Base-by-base conservation (phyloP, 1,140 invertebrate genomes). In the Megathymus violae region DNA sequence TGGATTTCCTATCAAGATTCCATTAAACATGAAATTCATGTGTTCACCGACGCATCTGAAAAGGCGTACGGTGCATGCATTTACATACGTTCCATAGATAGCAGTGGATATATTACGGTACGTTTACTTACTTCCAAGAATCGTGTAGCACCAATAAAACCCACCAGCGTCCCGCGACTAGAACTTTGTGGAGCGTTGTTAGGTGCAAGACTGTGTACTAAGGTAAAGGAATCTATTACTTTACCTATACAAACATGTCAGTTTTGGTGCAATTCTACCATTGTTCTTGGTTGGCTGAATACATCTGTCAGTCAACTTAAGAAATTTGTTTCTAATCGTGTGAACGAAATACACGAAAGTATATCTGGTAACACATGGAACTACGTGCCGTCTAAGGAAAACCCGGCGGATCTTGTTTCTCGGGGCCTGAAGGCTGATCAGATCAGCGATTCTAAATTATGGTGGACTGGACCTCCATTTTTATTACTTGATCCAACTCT, bases 31-130 rank as follows among this genome's bases (percentile, higher is more conserved):
- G 58, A 64, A 62, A 15, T 85, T 3, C 77, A 80, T 47, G 68
- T 76, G 1, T 83, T 85, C 54, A 72, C 71, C 25, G 79, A 84
- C 59, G 78, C 80, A 2, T 73, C 69, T 3, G 40, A 76, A 19
- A 46, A 19, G 5, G 80, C 80, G 0, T 82, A 79, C 46, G 79
- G 73, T 6, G 71, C 76, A 13, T 77, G 72, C 34, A 10, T 83
- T 0, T 87, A 82, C 63, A 36, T 83, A 31, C 58, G 76, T 17
- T 10, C 64, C 81, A 14, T 17, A 22, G 13, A 46, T 54, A 19
- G 16, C 14, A 17, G 14, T 2, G 41, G 61, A 9, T 4, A 17
- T n/a, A 48, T 48, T 22, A 36, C 34, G n/a, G 34, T 36, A n/a
- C 34, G 34, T 36, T 31, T 31, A 31, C 27, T 91, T 16, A 67